Evolutionary conservation across 2,113 vertebrate genomes (phyloP).

Genomic region (Phycodurus eques): DNA sequence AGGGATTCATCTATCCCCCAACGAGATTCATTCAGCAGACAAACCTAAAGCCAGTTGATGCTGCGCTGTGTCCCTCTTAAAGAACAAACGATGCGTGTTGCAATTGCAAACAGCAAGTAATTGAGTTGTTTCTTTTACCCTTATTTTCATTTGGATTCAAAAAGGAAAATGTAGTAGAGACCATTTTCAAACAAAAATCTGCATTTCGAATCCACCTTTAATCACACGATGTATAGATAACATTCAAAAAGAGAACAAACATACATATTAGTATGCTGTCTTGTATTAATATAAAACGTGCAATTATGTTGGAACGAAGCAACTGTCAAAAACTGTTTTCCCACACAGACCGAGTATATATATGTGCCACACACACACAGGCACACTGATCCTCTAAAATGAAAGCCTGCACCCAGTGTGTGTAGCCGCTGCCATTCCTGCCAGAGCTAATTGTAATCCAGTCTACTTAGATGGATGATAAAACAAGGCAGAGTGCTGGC

Average conservation of each 20-base stretch:
- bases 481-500: constrained; percentile 33
- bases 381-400: constrained; percentile 21
- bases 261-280: constrained; percentile 14
- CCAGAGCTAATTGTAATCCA: constrained; percentile 27
- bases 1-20: constrained; percentile 71
- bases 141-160: constrained; percentile 37
- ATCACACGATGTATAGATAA: constrained; percentile 20
- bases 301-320: neutral
- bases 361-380: neutral
- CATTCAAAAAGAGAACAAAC: constrained; percentile 22
- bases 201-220: constrained; percentile 29
- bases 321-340: neutral
- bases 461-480: constrained; percentile 36
- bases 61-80: constrained; percentile 39
- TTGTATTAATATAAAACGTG: constrained; percentile 8
- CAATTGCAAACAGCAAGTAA: constrained; percentile 40
- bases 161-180: constrained; percentile 23
- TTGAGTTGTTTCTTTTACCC: constrained; percentile 34
- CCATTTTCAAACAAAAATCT: constrained; percentile 39
- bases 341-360: neutral
- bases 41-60: constrained; percentile 60
- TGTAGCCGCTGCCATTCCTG: constrained; percentile 37
- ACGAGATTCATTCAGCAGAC: constrained; percentile 68
- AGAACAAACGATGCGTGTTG: constrained; percentile 28
- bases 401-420: constrained; percentile 18